These are phyloP conservation scores for Euplagia quadripunctaria DNA, from an alignment of 2,888 invertebrate species.

Conservation along the genomic window DNA sequence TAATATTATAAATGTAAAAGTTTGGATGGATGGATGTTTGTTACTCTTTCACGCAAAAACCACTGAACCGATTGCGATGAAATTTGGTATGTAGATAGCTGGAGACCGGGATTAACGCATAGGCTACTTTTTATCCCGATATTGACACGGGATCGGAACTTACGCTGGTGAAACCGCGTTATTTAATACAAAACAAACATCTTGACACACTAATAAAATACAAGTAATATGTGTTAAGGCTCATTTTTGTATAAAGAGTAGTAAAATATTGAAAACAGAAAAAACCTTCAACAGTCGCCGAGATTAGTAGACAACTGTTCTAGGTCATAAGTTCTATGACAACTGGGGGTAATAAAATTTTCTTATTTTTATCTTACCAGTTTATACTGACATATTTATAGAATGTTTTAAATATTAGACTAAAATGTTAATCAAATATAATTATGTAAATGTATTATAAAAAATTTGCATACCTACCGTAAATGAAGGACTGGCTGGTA, in stretches of 20 bases:
- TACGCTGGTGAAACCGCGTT: too few species aligned
- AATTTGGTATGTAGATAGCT: too few species aligned
- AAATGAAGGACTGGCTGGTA: conserved; percentile 4
- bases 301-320: not conserved
- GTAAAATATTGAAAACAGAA: not conserved
- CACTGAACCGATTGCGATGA: too few species aligned
- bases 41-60: too few species aligned
- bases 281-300: not conserved
- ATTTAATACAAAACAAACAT: too few species aligned
- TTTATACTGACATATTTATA: conserved; percentile 17
- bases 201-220: too few species aligned
- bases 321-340: not conserved
- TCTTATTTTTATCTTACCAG: conserved; percentile 10
- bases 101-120: too few species aligned
- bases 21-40: too few species aligned
- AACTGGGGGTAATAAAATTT: conserved; percentile 1
- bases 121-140: too few species aligned
- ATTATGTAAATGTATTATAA: conserved; percentile 16
- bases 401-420: conserved; percentile 9
- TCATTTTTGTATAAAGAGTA: not conserved
- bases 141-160: too few species aligned
- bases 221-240: too few species aligned
- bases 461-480: conserved; percentile 11
- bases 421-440: conserved; percentile 11
- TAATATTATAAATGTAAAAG: too few species aligned